Evolutionary conservation across 2,888 invertebrate species (phyloP), one percentile per base, ranked within the genome.

Genomic region (Drosophila multiciliata): DNA sequence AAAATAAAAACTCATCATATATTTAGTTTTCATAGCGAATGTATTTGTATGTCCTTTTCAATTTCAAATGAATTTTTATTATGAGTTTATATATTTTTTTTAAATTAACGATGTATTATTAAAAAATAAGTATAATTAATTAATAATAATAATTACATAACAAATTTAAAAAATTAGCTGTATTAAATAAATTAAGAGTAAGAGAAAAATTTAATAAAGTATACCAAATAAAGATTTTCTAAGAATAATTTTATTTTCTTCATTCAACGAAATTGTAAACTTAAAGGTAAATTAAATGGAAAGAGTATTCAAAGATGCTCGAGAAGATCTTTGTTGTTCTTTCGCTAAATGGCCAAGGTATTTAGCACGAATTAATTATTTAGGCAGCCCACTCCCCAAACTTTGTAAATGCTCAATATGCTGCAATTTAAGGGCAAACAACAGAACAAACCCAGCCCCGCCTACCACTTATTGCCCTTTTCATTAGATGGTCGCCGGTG

Each of bases 361-460:
- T 91, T 91, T 91, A 91, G 91, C 79, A 83, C 67, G 60, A 64
- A 77, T 91, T 78, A 90, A 91, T 91, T 86, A 91, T 92, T 91
- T 84, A 91, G 75, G 72, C 78, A 71, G 49, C 78, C 71, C 75
- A 78, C 67, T 57, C 64, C 42, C 57, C 54, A 53, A 36, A 29
- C 57, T 60, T 66, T 48, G 72, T 62, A 76, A 90, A 82, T 80
- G 90, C 83, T 75, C 91, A 91, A 90, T 90, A 91, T 90, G 90
- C 82, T 90, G 89, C 91, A 90, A 89, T 91, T 90, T 90, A 71
- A 73, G 79, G 81, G 75, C 68, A 66, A 77, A 57, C 49, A 62
- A 48, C 45, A 72, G 55, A 69, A 49, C 66, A 55, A 57, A 52
- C 61, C 12, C 57, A 62, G 40, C 52, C 23, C 42, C 58, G 32